Base-by-base conservation (phyloP, 2,797 vertebrate genomes). In the Spinus olivaceus region DNA sequence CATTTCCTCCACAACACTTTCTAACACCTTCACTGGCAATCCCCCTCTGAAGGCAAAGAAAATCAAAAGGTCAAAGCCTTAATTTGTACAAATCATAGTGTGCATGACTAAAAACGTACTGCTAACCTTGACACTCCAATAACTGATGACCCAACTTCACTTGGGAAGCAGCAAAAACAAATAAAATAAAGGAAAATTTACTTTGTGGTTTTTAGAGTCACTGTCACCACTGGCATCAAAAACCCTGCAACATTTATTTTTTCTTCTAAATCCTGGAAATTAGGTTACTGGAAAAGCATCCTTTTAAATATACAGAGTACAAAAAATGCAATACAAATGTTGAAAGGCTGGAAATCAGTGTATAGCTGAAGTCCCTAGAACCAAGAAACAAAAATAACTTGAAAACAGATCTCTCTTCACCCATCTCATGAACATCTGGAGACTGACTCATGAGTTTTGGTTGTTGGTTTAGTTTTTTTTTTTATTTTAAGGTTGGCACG, bases 61-160 rank as follows among this genome's bases (percentile, higher is more conserved):
- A 89, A 86, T 37, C 54, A 81, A 92, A 92, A 94, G 86, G 86
- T 89, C 90, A 92, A 32, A 88, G 72, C 65, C 88, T 59, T 79
- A 54, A 78, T 91, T 86, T 90, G 66, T 81, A 79, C 54, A 88
- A 91, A 88, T 88, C 80, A 35, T 57, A 72, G 57, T 1, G 30
- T 23, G 35, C 24, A 37, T 3, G 5, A 81, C 72, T 77, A 27
- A 72, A 86, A 86, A 47, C 2, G 4, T 30, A 76, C 63, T 25
- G 66, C 47, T 76, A 50, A 69, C 63, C 54, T 65, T 61, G 81
- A 78, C 76, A 51, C 21, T 49, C 61, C 80, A 76, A 5, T 50
- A 91, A 89, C 0, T 64, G 74, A 78, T 89, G 32, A 6, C 15
- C 39, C 72, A 74, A 30, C 6, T 18, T 63, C 81, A 53, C 65